These are phyloP conservation scores for Rhagonycha lutea DNA, from an alignment of 2,888 invertebrate species.

Conservation along the genomic window DNA sequence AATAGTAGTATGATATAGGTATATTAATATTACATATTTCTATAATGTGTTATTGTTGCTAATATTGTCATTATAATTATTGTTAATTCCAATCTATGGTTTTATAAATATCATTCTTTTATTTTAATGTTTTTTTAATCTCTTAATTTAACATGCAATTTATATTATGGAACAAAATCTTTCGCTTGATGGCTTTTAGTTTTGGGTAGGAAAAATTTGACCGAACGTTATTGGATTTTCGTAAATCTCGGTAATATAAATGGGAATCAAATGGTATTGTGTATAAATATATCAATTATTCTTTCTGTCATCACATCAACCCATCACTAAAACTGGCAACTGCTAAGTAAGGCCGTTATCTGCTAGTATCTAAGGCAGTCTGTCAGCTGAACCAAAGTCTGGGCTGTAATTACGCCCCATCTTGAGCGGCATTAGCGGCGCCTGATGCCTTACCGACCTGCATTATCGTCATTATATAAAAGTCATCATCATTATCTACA, in stretches of 20 bases:
- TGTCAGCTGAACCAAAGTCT: constrained; percentile 46
- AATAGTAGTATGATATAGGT: too few species aligned
- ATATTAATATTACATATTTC: background rate
- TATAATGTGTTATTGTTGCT: background rate
- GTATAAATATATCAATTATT: constrained; percentile 21
- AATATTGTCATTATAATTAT: background rate
- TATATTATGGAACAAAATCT: background rate
- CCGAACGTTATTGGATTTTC: background rate
- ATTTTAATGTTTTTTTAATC: background rate
- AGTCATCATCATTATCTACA: constrained; percentile 55
- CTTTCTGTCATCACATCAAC: constrained; percentile 23
- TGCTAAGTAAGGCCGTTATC: constrained; percentile 41
- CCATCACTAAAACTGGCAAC: constrained; percentile 26
- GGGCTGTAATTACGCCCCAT: constrained; percentile 52
- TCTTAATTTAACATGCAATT: background rate
- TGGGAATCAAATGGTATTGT: background rate
- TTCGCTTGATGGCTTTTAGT: background rate
- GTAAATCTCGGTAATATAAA: background rate
- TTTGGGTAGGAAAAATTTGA: background rate
- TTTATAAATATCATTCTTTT: background rate
- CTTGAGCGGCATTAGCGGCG: constrained; percentile 52
- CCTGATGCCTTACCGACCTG: constrained; percentile 48
- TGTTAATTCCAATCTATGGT: background rate
- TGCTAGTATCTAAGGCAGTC: constrained; percentile 43
- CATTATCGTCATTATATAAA: constrained; percentile 55